These are phyloP conservation scores for Pterocles orientalis DNA, from an alignment of 2,113 vertebrate genomes.

Conservation along the genomic window DNA sequence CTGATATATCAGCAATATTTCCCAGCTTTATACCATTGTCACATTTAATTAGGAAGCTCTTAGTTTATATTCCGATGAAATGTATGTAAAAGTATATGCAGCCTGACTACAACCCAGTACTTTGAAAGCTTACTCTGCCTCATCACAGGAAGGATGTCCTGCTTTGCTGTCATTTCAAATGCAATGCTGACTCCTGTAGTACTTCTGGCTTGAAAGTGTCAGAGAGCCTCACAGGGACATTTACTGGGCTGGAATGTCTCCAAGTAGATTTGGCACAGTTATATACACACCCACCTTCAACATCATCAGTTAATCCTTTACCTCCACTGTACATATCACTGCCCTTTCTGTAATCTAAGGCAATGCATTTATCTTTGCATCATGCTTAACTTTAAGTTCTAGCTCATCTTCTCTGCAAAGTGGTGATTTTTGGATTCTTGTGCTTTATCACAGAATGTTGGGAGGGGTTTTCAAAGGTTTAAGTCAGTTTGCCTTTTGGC, in stretches of 20 bases:
- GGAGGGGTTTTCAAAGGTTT: fast-evolving
- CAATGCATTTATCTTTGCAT: not conserved
- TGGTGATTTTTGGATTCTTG: not conserved
- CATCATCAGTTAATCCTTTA: conserved; percentile 16
- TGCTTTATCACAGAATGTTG: not conserved
- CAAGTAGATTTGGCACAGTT: not conserved
- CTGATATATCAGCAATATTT: not conserved
- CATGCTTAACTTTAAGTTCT: not conserved
- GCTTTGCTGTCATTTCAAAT: not conserved
- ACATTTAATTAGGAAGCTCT: conserved; percentile 41
- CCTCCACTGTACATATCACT: not conserved
- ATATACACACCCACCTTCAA: not conserved
- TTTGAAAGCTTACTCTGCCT: conserved; percentile 10
- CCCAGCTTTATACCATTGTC: not conserved
- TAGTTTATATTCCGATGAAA: conserved; percentile 8
- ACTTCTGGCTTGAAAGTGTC: not conserved
- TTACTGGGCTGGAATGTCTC: not conserved
- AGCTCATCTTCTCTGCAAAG: not conserved
- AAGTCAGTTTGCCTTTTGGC: not conserved
- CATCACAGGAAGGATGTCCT: conserved; percentile 3
- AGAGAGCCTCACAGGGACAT: not conserved
- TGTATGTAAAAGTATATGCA: not conserved
- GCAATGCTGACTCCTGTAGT: not conserved
- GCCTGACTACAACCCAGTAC: not conserved
- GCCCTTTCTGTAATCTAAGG: not conserved